These are phyloP conservation scores for Gymnocypris eckloni DNA, from an alignment of 2,797 vertebrate genomes.

Conservation along the genomic window DNA sequence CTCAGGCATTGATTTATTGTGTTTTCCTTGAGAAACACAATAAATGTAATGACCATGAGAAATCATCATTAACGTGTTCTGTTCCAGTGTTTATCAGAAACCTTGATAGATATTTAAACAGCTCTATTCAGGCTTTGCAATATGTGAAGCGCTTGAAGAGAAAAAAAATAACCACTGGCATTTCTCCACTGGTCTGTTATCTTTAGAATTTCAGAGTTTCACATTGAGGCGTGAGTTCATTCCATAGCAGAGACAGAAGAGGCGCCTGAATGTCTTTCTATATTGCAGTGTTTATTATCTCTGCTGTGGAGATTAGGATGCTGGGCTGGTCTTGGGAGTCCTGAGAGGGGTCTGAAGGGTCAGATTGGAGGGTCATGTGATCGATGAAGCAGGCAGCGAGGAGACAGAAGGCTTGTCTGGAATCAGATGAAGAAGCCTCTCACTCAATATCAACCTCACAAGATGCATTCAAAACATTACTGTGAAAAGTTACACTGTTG, in stretches of 20 bases:
- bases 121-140: conserved; percentile 17
- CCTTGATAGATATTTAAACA: conserved; percentile 25
- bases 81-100: conserved; percentile 23
- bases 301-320: conserved; percentile 28
- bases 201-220: not conserved
- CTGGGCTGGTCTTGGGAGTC: conserved; percentile 22
- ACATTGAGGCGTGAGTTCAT: not conserved
- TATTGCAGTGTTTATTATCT: not conserved
- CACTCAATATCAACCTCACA: conserved; percentile 47
- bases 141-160: not conserved
- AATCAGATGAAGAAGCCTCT: conserved; percentile 45
- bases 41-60: conserved; percentile 25
- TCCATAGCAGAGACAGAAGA: not conserved
- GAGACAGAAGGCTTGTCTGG: conserved; percentile 31
- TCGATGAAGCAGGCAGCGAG: conserved; percentile 45
- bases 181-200: not conserved
- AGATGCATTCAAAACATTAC: conserved; percentile 48
- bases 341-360: conserved; percentile 41
- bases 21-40: conserved; percentile 40
- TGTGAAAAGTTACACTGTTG: conserved; percentile 31
- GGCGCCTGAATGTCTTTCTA: not conserved
- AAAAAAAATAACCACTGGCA: not conserved
- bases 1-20: conserved; percentile 30
- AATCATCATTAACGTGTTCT: conserved; percentile 24
- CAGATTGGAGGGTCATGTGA: conserved; percentile 37